phyloP scores from a whole-genome alignment of 35 echinoderm and acorn worm species.

The Amphiura filiformis region DNA sequence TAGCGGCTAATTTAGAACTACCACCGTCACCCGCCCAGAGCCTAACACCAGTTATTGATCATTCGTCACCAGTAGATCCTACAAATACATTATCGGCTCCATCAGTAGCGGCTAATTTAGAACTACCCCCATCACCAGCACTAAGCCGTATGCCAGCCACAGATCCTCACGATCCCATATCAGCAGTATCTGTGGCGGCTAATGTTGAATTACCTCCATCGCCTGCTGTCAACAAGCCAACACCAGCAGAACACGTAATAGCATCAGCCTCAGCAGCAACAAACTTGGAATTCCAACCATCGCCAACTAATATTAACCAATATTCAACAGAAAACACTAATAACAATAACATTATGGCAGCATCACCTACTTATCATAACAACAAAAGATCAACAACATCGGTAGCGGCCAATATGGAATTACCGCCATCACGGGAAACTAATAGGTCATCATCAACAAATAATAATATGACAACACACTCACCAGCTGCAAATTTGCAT shows the following conservation, averaged over 20 bases:
- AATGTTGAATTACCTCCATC: not conserved
- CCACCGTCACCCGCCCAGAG: not conserved
- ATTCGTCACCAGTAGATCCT: not conserved
- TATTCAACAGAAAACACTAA: not conserved
- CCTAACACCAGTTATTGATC: not conserved
- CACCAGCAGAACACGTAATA: not conserved
- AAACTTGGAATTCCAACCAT: not conserved
- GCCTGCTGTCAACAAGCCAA: not conserved
- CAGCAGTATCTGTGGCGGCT: not conserved
- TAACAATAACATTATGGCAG: not conserved
- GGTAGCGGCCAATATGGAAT: not conserved
- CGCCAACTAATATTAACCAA: not conserved
- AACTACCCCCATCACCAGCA: not conserved
- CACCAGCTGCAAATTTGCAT: too few relatives aligned
- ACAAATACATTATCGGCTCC: not conserved
- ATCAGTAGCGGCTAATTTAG: not conserved
- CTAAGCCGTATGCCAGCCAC: too few relatives aligned
- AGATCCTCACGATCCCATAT: too few relatives aligned
- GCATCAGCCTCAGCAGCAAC: not conserved
- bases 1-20: not conserved
- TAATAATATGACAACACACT: too few relatives aligned
- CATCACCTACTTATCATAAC: not conserved
- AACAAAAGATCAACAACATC: not conserved
- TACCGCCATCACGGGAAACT: not conserved
- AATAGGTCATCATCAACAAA: not conserved